Percentiles rank a stretch among this genome's conserved stretches.
phyloP scores from a whole-genome alignment of 2,797 vertebrate species.

The Champsocephalus gunnari region DNA sequence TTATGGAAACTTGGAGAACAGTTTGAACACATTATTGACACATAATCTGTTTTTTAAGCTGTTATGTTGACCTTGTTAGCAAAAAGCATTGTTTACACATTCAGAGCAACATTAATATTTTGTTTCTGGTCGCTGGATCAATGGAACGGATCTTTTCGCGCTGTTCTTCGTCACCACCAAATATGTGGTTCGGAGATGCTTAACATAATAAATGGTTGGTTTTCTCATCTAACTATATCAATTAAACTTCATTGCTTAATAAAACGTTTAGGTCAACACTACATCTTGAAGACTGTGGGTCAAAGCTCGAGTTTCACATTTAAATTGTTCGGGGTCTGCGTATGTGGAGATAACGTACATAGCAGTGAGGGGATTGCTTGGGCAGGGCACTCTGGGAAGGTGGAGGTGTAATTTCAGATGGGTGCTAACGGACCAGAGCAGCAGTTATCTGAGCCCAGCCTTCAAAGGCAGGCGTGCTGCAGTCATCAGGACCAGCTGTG shows the following conservation, averaged over 20 bases:
- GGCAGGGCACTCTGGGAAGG: conserved; percentile 59
- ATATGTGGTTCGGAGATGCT: neutral
- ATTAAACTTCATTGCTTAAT: neutral
- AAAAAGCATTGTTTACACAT: neutral
- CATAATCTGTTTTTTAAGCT: neutral
- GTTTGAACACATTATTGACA: too few species aligned
- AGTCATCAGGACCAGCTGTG: conserved; percentile 78
- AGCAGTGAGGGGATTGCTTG: conserved; percentile 12
- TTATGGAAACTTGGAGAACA: neutral
- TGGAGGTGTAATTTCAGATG: conserved; percentile 82
- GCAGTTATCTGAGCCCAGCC: conserved; percentile 77
- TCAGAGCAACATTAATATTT: neutral
- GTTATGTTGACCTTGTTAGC: too few species aligned
- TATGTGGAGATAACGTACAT: conserved; percentile 25
- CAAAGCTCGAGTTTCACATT: conserved; percentile 13
- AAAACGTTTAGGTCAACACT: neutral
- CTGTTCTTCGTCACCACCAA: conserved; percentile 7
- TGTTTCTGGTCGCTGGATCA: neutral
- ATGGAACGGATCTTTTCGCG: neutral
- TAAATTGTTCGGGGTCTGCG: conserved; percentile 18
- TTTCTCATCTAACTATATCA: neutral
- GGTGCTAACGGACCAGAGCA: conserved; percentile 56
- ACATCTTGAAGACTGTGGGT: neutral
- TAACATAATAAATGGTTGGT: neutral
- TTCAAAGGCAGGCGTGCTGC: conserved; percentile 58